Conservation (phyloP, 2,888 invertebrate genomes). For the Laspeyria flexula region DNA sequence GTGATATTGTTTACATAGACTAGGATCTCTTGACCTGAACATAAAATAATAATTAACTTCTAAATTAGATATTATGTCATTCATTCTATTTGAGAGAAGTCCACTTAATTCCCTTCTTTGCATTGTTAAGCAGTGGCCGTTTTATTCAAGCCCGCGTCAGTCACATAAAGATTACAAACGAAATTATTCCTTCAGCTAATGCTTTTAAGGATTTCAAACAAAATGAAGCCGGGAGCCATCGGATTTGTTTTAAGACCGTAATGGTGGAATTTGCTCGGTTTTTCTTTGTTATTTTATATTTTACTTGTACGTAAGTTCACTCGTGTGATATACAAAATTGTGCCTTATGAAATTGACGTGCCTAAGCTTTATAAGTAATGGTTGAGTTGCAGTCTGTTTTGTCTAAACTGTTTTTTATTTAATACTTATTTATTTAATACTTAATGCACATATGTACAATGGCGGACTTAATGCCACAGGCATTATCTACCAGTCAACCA, state of each 20-base stretch:
- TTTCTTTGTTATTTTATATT: conserved; percentile 16
- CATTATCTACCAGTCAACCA: too few relatives aligned
- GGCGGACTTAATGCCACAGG: too few relatives aligned
- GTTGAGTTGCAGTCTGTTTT: neutral
- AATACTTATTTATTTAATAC: too few relatives aligned
- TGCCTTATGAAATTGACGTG: neutral
- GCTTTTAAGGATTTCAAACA: neutral
- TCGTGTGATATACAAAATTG: conserved; percentile 20
- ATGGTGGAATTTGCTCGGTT: conserved; percentile 1
- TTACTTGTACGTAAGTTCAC: conserved; percentile 14
- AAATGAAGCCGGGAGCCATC: neutral
- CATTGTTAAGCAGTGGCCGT: conserved; percentile 21
- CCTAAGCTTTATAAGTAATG: neutral
- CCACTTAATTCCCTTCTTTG: conserved; percentile 23
- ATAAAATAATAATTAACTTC: neutral
- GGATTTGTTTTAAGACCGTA: conserved; percentile 2
- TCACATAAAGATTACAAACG: conserved; percentile 6
- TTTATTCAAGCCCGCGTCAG: conserved; percentile 13
- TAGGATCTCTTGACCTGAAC: neutral
- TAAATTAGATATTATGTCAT: conserved; percentile 33
- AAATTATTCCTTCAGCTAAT: conserved; percentile 3
- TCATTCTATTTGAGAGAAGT: conserved; percentile 15
- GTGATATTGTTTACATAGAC: neutral
- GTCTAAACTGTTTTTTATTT: too few relatives aligned
- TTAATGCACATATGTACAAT: too few relatives aligned